phyloP scores from a whole-genome alignment of 1,140 invertebrate species.

The Drosophila melanogaster region Release_6_plus_ISO1_MT NT_033777.3:15841501-15842000 shows the following conservation, averaged over 20 bases:
- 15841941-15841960: background rate
- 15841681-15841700: conserved; percentile 97
- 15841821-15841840: conserved; percentile 87
- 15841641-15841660: conserved; percentile 86
- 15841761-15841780: conserved; percentile 91
- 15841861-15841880: conserved; percentile 85
- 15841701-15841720: conserved; percentile 85
- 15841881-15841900: conserved; percentile 87
- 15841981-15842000: conserved; percentile 90
- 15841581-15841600: conserved; percentile 86
- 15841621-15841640: conserved; percentile 83
- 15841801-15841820: conserved; percentile 90
- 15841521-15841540: conserved; percentile 90
- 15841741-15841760: conserved; percentile 87
- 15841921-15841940: conserved; percentile 61
- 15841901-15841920: conserved; percentile 88
- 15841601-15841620: conserved; percentile 52
- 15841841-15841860: conserved; percentile 85
- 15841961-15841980: conserved; percentile 87
- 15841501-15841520: conserved; percentile 88
- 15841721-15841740: conserved; percentile 87
- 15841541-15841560: conserved; percentile 90
- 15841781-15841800: conserved; percentile 88
- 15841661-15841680: conserved; percentile 89
- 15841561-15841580: conserved; percentile 88